These are phyloP conservation scores for Centropus unirufus DNA, from an alignment of 2,113 vertebrate species.

Conservation along the genomic window DNA sequence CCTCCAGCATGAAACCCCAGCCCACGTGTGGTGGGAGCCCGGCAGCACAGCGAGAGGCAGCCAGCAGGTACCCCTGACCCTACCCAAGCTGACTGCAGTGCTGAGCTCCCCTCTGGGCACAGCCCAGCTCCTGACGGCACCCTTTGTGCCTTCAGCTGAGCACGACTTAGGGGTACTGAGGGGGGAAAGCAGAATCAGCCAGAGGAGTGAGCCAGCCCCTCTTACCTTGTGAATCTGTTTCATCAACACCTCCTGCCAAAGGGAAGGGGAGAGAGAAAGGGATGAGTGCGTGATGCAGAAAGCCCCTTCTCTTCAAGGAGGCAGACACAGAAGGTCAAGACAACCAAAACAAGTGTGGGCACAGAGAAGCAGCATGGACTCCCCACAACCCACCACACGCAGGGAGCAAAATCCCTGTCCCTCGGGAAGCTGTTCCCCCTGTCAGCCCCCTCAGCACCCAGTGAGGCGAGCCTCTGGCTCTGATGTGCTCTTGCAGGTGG, in stretches of 20 bases:
- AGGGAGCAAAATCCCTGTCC: neutral
- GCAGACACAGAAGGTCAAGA: neutral
- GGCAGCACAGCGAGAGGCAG: fast-evolving
- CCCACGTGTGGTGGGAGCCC: fast-evolving
- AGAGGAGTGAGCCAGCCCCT: neutral
- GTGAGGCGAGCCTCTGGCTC: neutral
- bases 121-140: neutral
- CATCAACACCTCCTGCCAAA: conserved; percentile 92
- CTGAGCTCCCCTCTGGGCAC: neutral
- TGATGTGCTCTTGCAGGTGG: neutral
- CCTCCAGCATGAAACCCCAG: neutral
- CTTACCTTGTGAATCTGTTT: conserved; percentile 99
- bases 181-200: neutral
- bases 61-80: neutral
- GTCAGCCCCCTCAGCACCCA: neutral
- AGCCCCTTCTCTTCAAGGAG: neutral
- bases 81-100: neutral
- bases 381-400: neutral
- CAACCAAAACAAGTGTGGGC: neutral
- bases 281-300: neutral
- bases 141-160: neutral
- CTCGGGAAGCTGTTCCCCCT: neutral
- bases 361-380: neutral
- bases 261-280: conserved; percentile 3
- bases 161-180: neutral